Conservation (phyloP, 2,888 invertebrate species). For the Eristalis arbustorum region DNA sequence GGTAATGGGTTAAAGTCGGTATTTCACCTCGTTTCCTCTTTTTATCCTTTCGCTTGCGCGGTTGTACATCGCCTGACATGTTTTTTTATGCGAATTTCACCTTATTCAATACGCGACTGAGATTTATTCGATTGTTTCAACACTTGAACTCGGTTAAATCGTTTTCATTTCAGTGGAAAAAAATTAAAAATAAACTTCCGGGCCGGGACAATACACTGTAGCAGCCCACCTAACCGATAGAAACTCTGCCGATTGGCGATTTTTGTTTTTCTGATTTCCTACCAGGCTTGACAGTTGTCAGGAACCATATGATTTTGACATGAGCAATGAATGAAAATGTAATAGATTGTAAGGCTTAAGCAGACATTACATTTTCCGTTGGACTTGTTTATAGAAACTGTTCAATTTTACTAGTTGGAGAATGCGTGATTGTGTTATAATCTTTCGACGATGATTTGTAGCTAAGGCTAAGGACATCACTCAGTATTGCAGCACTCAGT, state of each 20-base stretch:
- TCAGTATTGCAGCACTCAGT: no score
- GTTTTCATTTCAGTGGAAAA: constrained; percentile 53
- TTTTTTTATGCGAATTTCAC: constrained; percentile 72
- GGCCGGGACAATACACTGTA: constrained; percentile 45
- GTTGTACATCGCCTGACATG: constrained; percentile 94
- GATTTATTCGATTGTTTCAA: constrained; percentile 6
- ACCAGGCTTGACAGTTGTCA: constrained; percentile 23
- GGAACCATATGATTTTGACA: background rate
- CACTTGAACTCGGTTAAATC: constrained; percentile 30
- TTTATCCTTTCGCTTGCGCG: constrained; percentile 92
- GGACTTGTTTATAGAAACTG: background rate
- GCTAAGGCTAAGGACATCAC: no score
- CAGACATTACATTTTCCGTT: background rate
- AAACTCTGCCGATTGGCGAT: constrained; percentile 32
- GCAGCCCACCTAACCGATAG: constrained; percentile 35
- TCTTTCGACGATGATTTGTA: no score
- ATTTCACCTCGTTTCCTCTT: constrained; percentile 88
- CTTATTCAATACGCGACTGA: constrained; percentile 6
- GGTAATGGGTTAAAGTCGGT: background rate
- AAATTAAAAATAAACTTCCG: constrained; percentile 63
- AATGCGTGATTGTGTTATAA: no score
- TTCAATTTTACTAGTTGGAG: background rate
- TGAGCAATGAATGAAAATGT: background rate
- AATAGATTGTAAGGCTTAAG: background rate
- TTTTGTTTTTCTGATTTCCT: background rate